phyloP scores from a whole-genome alignment of 2,888 invertebrate species.

The Cheiracanthium punctorium region DNA sequence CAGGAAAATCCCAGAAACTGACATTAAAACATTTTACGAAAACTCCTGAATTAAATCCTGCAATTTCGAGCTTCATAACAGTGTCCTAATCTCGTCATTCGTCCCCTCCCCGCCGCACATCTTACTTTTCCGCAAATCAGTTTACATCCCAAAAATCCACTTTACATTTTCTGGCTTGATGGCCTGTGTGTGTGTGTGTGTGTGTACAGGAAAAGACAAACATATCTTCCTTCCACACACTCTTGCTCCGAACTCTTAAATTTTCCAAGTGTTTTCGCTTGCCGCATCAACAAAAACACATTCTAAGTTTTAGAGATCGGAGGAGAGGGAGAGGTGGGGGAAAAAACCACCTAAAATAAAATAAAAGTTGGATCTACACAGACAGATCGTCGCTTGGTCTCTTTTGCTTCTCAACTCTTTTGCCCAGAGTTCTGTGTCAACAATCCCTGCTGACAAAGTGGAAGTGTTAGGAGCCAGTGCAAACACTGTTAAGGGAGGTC shows the following conservation, averaged over 20 bases:
- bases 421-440: constrained; percentile 41
- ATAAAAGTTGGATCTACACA: constrained; percentile 9
- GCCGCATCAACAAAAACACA: constrained; percentile 35
- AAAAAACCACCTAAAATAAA: constrained; percentile 12
- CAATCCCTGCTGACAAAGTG: constrained; percentile 64
- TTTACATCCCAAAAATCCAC: neutral
- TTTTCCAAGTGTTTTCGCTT: constrained; percentile 42
- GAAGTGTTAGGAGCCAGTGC: constrained; percentile 58
- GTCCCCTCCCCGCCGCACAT: no score
- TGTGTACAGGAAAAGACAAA: neutral
- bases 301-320: neutral
- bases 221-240: neutral
- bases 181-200: no score
- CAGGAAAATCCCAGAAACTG: no score
- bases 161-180: neutral
- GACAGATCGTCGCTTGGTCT: constrained; percentile 25
- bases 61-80: no score
- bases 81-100: neutral
- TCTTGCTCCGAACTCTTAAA: constrained; percentile 30
- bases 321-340: neutral
- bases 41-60: no score
- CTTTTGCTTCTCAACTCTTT: no score
- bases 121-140: neutral
- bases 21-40: no score
- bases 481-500: constrained; percentile 58